phyloP scores from a whole-genome alignment of 2,113 vertebrate genomes.

The Nibea coibor region DNA sequence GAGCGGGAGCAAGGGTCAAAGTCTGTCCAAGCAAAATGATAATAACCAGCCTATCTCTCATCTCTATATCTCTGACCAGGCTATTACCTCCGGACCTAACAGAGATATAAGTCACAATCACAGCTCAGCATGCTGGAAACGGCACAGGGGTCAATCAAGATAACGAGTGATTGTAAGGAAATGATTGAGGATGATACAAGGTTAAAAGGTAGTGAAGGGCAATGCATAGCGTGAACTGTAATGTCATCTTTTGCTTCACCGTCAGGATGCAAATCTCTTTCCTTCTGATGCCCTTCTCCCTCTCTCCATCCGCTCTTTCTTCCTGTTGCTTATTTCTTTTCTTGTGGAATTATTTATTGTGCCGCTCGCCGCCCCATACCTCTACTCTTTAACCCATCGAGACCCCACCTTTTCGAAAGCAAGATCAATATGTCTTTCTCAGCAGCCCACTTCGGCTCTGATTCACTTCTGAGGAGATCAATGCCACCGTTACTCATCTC shows the following conservation, averaged over 20 bases:
- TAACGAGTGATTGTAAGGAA: conserved; percentile 24
- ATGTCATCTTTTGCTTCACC: neutral
- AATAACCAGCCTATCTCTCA: conserved; percentile 51
- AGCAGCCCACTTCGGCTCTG: conserved; percentile 50
- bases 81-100: conserved; percentile 27
- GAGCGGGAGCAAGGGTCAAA: conserved; percentile 64
- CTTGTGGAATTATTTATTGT: neutral
- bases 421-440: conserved; percentile 68
- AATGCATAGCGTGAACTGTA: neutral
- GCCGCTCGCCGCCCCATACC: neutral
- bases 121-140: conserved; percentile 18
- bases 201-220: conserved; percentile 32
- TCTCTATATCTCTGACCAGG: conserved; percentile 44
- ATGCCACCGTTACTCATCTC: conserved; percentile 63
- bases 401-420: conserved; percentile 7
- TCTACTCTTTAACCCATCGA: conserved; percentile 37
- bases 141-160: conserved; percentile 43
- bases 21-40: conserved; percentile 58
- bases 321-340: conserved; percentile 5
- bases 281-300: neutral
- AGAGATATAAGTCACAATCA: conserved; percentile 43
- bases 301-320: neutral
- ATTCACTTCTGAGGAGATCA: conserved; percentile 64
- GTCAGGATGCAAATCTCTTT: neutral
- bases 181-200: conserved; percentile 18